These are phyloP conservation scores for Labeo rohita DNA, from an alignment of 2,113 vertebrate species.

Conservation along the genomic window DNA sequence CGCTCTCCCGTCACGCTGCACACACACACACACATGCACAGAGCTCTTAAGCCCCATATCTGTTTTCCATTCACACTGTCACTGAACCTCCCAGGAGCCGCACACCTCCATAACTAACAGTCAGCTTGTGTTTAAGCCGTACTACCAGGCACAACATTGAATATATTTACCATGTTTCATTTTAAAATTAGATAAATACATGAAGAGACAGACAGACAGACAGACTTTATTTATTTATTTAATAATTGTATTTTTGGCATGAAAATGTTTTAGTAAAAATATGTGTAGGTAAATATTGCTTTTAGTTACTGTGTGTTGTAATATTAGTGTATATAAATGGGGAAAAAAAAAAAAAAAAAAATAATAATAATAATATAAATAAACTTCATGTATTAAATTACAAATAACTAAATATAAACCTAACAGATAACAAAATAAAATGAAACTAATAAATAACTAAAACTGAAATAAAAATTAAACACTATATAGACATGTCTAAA, in stretches of 20 bases:
- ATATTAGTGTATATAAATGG: not conserved
- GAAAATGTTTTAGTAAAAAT: not conserved
- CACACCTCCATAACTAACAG: not conserved
- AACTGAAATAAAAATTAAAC: too few relatives aligned
- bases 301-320: not conserved
- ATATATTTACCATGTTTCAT: not conserved
- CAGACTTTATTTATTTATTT: too few relatives aligned
- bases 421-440: too few relatives aligned
- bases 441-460: too few relatives aligned
- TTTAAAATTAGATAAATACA: too few relatives aligned
- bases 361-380: too few relatives aligned
- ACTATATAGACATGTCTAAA: too few relatives aligned
- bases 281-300: not conserved
- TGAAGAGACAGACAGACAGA: too few relatives aligned
- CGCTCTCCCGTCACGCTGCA: not conserved
- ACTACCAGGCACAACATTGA: not conserved
- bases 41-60: not conserved
- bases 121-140: not conserved
- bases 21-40: not conserved
- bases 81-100: not conserved
- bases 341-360: too few relatives aligned
- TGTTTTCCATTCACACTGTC: conserved; percentile 38
- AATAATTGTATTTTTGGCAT: not conserved
- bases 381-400: too few relatives aligned
- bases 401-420: too few relatives aligned